Evolutionary conservation across 2,888 invertebrate genomes (phyloP), one percentile per base, ranked within the genome.

Genomic region (Epistrophe eligans): DNA sequence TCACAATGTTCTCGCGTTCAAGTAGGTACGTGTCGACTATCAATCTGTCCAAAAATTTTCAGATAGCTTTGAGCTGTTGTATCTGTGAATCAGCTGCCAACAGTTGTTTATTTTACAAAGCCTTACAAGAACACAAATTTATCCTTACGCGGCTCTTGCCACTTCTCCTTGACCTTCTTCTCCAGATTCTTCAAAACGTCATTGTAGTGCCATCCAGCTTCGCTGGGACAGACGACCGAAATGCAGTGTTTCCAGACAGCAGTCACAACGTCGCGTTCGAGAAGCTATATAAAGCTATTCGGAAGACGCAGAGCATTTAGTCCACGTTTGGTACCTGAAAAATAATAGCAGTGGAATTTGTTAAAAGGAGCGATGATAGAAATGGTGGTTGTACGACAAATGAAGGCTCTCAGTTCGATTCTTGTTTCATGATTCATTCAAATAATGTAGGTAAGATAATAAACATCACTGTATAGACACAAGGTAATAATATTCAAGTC

Each of bases 201-300:
- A 93, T 98, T 97, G 95, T 99, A 99, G 94, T 99, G 99, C 99
- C 99, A 99, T 91, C 99, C 99, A 82, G 99, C 99, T 94, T 99
- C 99, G 93, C 98, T 98, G 58, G 99, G 98, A 89, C n/a, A 99
- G 95, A 90, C 99, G 97, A 85, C 99, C 99, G 85, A 99, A 96
- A 90, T 96, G 93, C 99, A 99, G 95, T 96, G 99, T 95, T 99
- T 99, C n/a, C n/a, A n/a, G n/a, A n/a, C n/a, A n/a, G 92, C 99
- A 97, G 91, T 98, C 98, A 88, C 99, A 98, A 93, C 98, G 98
- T 89, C 98, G 95, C 93, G 99, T 96, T n/a, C n/a, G n/a, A n/a
- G n/a, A n/a, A n/a, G n/a, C n/a, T n/a, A n/a, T n/a, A n/a, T n/a
- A n/a, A n/a, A 1, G 99, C 99, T 74, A 98, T 97, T 76, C 99